A percentile compares a stretch with the other conserved stretches of the same genome.
Conservation (phyloP, 2,797 vertebrate genomes). For the Phataginus tetradactyla region DNA sequence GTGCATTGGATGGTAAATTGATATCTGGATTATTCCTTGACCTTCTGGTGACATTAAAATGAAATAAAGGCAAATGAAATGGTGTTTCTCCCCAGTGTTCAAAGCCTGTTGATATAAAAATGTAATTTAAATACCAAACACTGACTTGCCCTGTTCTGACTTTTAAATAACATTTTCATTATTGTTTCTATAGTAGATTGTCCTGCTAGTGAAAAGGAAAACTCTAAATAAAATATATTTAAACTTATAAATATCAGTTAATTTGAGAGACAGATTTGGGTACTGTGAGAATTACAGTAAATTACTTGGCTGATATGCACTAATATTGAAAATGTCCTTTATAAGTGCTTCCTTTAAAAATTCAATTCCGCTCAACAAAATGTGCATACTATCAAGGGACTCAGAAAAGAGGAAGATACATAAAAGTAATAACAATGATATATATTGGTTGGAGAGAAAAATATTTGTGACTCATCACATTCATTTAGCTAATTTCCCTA, state of each 20-base stretch:
- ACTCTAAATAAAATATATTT: slow-evolving; percentile 55
- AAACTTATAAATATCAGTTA: slow-evolving; percentile 55
- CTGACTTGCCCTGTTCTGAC: slow-evolving; percentile 8
- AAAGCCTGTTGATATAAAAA: slow-evolving; percentile 45
- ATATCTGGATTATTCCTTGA: slow-evolving; percentile 54
- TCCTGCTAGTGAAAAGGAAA: slow-evolving; percentile 34
- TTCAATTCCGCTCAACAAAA: slow-evolving; percentile 41
- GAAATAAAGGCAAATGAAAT: slow-evolving; percentile 51
- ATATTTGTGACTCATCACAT: neutral
- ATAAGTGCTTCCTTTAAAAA: slow-evolving; percentile 61
- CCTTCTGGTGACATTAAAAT: slow-evolving; percentile 66
- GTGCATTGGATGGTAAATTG: neutral
- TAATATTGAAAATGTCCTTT: slow-evolving; percentile 55
- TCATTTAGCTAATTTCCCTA: neutral
- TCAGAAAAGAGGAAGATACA: slow-evolving; percentile 33
- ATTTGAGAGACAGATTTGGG: neutral
- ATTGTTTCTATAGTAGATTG: slow-evolving; percentile 58
- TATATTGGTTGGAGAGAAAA: neutral
- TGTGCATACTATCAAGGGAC: neutral
- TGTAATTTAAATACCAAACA: slow-evolving; percentile 61
- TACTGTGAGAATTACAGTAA: slow-evolving; percentile 14
- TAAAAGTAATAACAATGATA: slow-evolving; percentile 36
- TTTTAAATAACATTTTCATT: slow-evolving; percentile 79
- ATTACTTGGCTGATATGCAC: slow-evolving; percentile 3
- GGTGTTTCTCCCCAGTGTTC: neutral